Base-by-base conservation (phyloP, 2,113 vertebrate genomes). In the Neogobius melanostomus region DNA sequence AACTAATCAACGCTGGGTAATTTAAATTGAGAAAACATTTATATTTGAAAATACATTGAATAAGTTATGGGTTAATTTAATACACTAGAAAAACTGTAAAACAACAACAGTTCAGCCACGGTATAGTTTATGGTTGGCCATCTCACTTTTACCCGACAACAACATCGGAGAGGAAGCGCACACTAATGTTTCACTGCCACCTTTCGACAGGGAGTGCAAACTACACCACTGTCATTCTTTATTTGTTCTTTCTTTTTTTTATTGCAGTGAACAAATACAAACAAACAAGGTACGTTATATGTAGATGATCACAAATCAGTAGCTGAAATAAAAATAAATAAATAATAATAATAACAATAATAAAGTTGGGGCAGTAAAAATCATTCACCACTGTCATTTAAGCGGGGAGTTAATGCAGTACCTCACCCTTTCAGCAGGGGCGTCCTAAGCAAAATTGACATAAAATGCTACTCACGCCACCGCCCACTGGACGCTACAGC, bases 121-220 rank as follows among this genome's bases (percentile, higher is more conserved):
- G 59, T 16, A 61, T 44, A 61, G 15, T 43, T 81, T 85, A 76
- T 82, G n/a, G 64, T 65, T 72, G 83, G 16, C 80, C 90, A 79
- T 64, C 61, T 54, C 42, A 64, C 44, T 0, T 15, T 66, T 76
- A n/a, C n/a, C 48, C 0, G 17, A 44, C 69, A 53, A 78, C 76
- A 87, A 84, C 74, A 86, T 74, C 79, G 21, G 36, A 11, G 6
- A 60, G 36, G 4, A 12, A 36, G 28, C 28, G 8, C 44, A 3
- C 1, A 0, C 36, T 15, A 0, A 6, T 28, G 0, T 1, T 3
- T 53, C 7, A 77, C 54, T 82, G 73, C 7, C 59, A 73, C 0
- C 10, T 5, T 15, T 0, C 1, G 56, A 8, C 11, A 2, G 1
- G 67, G 71, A 71, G 17, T 50, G 0, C 0, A 52, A 79, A 86